These are phyloP conservation scores for Nomia melanderi DNA, from an alignment of 1,140 invertebrate genomes.

Conservation along the genomic window DNA sequence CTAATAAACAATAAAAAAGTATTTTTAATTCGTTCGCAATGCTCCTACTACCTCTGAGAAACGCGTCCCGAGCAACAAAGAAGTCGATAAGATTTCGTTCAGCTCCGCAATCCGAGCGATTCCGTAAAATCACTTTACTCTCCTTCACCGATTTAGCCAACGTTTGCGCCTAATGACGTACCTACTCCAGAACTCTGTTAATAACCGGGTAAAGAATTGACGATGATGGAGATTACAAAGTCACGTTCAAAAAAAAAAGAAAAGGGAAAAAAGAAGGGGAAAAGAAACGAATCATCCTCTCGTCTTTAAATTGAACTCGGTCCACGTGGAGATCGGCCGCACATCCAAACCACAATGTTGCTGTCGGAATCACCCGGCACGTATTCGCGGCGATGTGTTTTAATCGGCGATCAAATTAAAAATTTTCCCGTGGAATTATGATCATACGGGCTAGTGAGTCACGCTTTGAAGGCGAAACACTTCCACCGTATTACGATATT, in stretches of 20 bases:
- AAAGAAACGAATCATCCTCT: neutral
- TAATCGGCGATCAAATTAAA: neutral
- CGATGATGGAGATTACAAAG: constrained; percentile 57
- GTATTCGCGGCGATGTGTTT: neutral
- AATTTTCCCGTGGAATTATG: constrained; percentile 8
- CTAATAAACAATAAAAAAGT: too few relatives aligned
- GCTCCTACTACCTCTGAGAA: too few relatives aligned
- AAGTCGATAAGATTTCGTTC: too few relatives aligned
- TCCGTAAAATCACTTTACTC: too few relatives aligned
- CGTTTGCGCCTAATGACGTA: too few relatives aligned
- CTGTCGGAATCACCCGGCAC: constrained; percentile 7
- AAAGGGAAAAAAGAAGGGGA: too few relatives aligned
- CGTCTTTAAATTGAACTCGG: constrained; percentile 37
- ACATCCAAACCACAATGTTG: constrained; percentile 23
- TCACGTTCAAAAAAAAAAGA: constrained; percentile 42
- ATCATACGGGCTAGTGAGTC: neutral
- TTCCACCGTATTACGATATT: constrained; percentile 15
- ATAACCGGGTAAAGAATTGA: constrained; percentile 38
- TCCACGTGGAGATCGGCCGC: neutral
- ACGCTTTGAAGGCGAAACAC: constrained; percentile 15
- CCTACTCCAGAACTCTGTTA: constrained; percentile 14
- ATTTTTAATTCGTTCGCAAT: too few relatives aligned
- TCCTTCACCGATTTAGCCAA: too few relatives aligned
- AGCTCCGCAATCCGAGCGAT: too few relatives aligned
- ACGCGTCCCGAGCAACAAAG: too few relatives aligned